Evolutionary conservation across 2,888 invertebrate species (phyloP).

Genomic region (Drosophila algonquin): DNA sequence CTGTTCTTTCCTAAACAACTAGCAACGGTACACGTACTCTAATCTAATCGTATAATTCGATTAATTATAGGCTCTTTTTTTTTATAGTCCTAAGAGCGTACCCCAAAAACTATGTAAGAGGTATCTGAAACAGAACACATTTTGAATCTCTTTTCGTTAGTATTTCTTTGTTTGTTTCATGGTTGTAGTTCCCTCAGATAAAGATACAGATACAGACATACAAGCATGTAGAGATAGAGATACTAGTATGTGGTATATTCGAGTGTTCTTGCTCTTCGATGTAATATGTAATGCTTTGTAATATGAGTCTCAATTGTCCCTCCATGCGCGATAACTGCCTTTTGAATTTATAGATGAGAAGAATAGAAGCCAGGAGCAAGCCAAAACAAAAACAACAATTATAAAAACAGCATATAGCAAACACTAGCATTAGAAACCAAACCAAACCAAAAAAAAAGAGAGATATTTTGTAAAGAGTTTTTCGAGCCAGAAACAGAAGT

Average conservation of each 20-base stretch:
- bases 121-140: conserved; percentile 20
- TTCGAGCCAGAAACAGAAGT: conserved; percentile 47
- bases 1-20: conserved; percentile 69
- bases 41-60: conserved; percentile 32
- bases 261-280: conserved; percentile 51
- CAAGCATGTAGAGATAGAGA: conserved; percentile 7
- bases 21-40: conserved; percentile 64
- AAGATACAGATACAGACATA: conserved; percentile 4
- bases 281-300: conserved; percentile 57
- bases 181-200: conserved; percentile 1
- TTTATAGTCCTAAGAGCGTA: conserved; percentile 61
- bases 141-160: conserved; percentile 17
- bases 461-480: conserved; percentile 66
- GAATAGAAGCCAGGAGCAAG: conserved; percentile 45
- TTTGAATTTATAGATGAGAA: conserved; percentile 60
- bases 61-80: conserved; percentile 48
- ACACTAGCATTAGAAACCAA: conserved; percentile 47
- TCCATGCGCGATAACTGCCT: conserved; percentile 78
- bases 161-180: not conserved
- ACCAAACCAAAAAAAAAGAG: conserved; percentile 18
- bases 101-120: conserved; percentile 19
- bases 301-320: conserved; percentile 76
- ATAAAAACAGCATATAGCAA: conserved; percentile 18
- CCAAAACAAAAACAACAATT: not conserved
- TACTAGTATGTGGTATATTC: conserved; percentile 32